Evolutionary conservation across 2,888 invertebrate species (phyloP).

Genomic region (Thysanoteuthis rhombus): DNA sequence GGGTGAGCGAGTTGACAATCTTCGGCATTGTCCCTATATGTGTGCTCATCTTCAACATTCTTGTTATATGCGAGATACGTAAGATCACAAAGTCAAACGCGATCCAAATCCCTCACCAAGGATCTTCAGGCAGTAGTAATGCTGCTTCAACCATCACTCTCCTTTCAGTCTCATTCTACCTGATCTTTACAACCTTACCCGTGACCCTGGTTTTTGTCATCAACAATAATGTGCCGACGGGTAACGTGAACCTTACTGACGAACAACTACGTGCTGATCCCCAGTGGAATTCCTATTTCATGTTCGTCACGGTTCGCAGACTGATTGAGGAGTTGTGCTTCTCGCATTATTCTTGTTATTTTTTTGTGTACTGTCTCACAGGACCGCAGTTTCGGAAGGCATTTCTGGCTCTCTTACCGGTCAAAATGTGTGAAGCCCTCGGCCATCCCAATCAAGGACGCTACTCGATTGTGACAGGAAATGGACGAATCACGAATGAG

Average conservation of each 20-base stretch:
- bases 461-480: conserved; percentile 18
- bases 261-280: conserved; percentile 48
- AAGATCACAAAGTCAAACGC: conserved; percentile 54
- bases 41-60: conserved; percentile 63
- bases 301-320: conserved; percentile 48
- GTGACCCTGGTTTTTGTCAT: conserved; percentile 61
- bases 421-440: neutral
- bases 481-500: neutral
- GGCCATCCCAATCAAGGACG: neutral
- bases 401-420: neutral
- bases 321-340: conserved; percentile 57
- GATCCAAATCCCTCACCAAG: conserved; percentile 39
- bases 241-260: conserved; percentile 47
- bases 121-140: conserved; percentile 42
- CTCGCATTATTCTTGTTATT: conserved; percentile 62
- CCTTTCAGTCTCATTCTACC: conserved; percentile 66
- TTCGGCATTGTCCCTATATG: conserved; percentile 62
- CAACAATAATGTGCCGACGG: conserved; percentile 52
- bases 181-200: conserved; percentile 65
- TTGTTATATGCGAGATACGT: conserved; percentile 64
- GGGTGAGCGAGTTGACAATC: conserved; percentile 60
- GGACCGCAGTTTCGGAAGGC: conserved; percentile 55
- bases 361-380: conserved; percentile 57
- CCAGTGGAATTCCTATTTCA: conserved; percentile 50
- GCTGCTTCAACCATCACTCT: conserved; percentile 65